Base-by-base conservation (phyloP, 35 echinoderm and acorn worm genomes). In the Heliocidaris tuberculata region DNA sequence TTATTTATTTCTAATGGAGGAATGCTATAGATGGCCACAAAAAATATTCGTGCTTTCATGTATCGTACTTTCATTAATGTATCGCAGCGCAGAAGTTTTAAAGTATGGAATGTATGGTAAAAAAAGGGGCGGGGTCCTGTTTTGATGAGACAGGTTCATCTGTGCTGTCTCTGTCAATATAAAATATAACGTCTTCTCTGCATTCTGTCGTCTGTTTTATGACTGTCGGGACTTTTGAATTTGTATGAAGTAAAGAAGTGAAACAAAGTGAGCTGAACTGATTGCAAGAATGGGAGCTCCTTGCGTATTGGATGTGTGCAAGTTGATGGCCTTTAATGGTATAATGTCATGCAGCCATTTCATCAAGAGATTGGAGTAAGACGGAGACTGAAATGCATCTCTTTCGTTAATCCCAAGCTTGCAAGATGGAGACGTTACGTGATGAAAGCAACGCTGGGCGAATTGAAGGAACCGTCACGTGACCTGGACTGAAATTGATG, bases 401-500 rank as follows among this genome's bases (percentile, higher is more conserved):
- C 65, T 78, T n/a, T 78, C 65, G n/a, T 24, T 78, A 78, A 78
- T 78, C 65, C 7, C 21, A 50, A 7, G n/a, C 13, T 17, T 93
- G 9, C 50, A 56, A 56, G 56, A 50, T 56, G 48, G 56, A 50
- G 50, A n/a, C 29, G 31, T 31, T 93, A 93, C 92, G 56, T 61
- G 56, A 50, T 56, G 48, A 93, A 50, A 93, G 48, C 48, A 50
- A 50, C 47, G 56, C 92, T 21, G 9, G 56, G 29, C 16, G 29
- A 56, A 56, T 48, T n/a, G 31, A 89, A 32, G 31, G 29, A 48
- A 48, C 87, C 31, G 31, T 89, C 87, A 89, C 87, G 87, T 89
- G 87, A 89, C 87, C 24, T 32, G 31, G 30, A 19, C 87, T 89
- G 87, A 32, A 78, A 89, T 89, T 89, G 87, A 89, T 89, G 87